phyloP scores from a whole-genome alignment of 2,797 vertebrate genomes.

The Lacerta viridis region DNA sequence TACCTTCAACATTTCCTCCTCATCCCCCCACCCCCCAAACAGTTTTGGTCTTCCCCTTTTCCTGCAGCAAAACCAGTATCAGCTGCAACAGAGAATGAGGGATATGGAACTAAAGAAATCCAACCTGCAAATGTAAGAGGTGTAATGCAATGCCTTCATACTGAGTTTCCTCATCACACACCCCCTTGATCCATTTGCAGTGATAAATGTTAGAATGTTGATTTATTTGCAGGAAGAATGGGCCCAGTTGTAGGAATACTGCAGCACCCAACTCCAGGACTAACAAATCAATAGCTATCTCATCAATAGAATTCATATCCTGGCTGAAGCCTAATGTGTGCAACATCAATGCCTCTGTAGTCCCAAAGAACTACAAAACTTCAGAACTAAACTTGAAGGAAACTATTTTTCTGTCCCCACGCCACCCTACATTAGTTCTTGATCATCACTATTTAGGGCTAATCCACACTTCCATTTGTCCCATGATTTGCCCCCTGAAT shows the following conservation, averaged over 20 bases:
- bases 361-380: neutral
- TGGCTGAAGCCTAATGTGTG: neutral
- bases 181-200: neutral
- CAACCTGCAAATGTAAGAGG: neutral
- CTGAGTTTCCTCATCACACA: neutral
- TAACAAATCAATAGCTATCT: neutral
- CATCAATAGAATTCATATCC: neutral
- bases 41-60: neutral
- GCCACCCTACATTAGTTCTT: neutral
- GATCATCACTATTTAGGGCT: neutral
- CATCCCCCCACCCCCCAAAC: neutral
- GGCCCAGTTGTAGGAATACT: neutral
- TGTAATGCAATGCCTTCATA: neutral
- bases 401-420: neutral
- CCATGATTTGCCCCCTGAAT: too few relatives aligned
- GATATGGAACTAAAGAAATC: neutral
- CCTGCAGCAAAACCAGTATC: neutral
- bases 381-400: neutral
- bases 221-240: neutral
- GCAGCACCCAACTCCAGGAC: neutral
- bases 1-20: slow-evolving; percentile 6
- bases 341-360: neutral
- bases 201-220: neutral
- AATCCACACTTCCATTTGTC: too few relatives aligned
- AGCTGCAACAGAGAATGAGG: neutral